Conservation (phyloP, 2,113 vertebrate species). For the Epinephelus lanceolatus region DNA sequence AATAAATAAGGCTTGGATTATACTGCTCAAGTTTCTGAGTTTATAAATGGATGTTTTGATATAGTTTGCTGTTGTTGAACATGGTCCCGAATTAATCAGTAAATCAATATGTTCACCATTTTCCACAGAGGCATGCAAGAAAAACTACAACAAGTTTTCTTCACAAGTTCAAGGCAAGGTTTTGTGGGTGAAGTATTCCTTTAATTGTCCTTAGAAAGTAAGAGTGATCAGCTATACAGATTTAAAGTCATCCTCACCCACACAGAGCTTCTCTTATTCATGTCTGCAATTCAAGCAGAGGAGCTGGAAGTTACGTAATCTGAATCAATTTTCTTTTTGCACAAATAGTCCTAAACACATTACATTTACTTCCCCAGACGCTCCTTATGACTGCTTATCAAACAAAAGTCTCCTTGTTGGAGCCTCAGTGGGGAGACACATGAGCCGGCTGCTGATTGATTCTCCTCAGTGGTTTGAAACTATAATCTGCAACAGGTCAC, state of each 20-base stretch:
- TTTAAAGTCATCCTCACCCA: not conserved
- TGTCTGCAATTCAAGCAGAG: not conserved
- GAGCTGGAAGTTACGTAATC: not conserved
- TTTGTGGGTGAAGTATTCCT: too few relatives aligned
- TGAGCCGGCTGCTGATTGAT: not conserved
- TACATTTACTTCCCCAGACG: not conserved
- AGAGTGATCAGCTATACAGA: too few relatives aligned
- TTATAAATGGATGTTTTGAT: too few relatives aligned
- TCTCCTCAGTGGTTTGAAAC: not conserved
- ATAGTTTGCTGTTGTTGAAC: too few relatives aligned
- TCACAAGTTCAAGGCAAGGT: too few relatives aligned
- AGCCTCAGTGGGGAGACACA: not conserved
- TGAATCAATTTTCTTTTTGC: not conserved
- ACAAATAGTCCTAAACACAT: slow-evolving; percentile 2
- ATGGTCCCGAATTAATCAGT: too few relatives aligned
- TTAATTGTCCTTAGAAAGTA: too few relatives aligned
- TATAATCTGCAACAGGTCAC: slow-evolving; percentile 1
- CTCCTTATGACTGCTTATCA: not conserved
- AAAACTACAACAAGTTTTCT: too few relatives aligned
- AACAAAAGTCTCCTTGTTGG: not conserved
- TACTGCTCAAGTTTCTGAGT: too few relatives aligned
- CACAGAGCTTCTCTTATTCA: not conserved
- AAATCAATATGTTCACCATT: too few relatives aligned
- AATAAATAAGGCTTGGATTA: too few relatives aligned
- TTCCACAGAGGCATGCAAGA: too few relatives aligned